Evolutionary conservation across 2,888 invertebrate genomes (phyloP).

Genomic region (Selenia dentaria): DNA sequence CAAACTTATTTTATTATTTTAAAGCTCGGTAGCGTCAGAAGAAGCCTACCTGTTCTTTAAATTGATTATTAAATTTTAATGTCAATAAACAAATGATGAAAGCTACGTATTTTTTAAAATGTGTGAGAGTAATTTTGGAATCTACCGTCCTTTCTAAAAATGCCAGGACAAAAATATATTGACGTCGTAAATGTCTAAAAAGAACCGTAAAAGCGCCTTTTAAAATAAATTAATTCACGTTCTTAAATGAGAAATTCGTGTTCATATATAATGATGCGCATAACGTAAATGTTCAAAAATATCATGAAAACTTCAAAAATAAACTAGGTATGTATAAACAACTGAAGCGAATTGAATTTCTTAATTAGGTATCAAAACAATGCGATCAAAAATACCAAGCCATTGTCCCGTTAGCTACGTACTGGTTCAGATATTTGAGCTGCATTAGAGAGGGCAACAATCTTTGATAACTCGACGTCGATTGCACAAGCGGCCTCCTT

Average conservation of each 20-base stretch:
- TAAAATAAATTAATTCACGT: slow-evolving; percentile 7
- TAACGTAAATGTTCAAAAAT: too few species aligned
- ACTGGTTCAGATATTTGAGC: slow-evolving; percentile 53
- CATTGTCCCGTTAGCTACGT: slow-evolving; percentile 62
- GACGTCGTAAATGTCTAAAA: slow-evolving; percentile 1
- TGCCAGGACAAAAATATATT: slow-evolving; percentile 4
- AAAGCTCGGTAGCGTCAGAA: too few species aligned
- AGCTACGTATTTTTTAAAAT: too few species aligned
- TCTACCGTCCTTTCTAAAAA: neutral
- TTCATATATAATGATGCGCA: neutral
- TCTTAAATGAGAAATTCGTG: slow-evolving; percentile 1
- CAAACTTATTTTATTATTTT: too few species aligned
- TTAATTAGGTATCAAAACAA: too few species aligned
- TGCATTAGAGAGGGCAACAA: slow-evolving; percentile 68
- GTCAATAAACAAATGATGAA: too few species aligned
- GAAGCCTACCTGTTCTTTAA: too few species aligned
- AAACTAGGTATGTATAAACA: too few species aligned
- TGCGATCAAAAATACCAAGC: slow-evolving; percentile 54
- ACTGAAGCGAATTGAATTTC: too few species aligned
- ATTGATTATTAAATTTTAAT: too few species aligned
- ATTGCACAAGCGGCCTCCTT: slow-evolving; percentile 73
- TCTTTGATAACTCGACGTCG: slow-evolving; percentile 66
- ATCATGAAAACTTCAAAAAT: too few species aligned
- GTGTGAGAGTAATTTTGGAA: too few species aligned
- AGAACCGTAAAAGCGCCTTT: neutral